Evolutionary conservation across 2,888 invertebrate genomes (phyloP), one percentile per base, ranked within the genome.

Genomic region (Formica aserva): DNA sequence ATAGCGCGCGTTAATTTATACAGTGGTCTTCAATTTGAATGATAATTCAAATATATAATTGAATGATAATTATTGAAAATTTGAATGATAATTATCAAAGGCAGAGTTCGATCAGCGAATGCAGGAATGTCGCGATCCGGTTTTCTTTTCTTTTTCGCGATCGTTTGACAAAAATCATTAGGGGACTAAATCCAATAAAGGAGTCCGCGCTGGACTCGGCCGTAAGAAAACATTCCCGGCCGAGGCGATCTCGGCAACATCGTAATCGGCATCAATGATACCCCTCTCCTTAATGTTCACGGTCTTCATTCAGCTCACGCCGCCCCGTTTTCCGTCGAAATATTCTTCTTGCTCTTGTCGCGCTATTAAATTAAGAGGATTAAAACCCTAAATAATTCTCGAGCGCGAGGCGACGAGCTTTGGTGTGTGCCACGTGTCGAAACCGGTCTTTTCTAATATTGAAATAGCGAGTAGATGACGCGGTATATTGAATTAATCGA

Each of bases 151-250:
- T 92, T 91, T 92, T 85, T 86, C 83, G 69, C 81, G 55, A 81
- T 67, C 82, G 88, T 89, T 92, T 92, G 92, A 93, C 92, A 91
- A 93, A 93, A 93, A 93, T 93, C 92, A 93, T 93, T 93, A 93
- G 91, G 90, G 90, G 92, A 89, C 92, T 92, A 93, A 93, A 93
- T 93, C 91, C 91, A 93, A 93, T 93, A 92, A 93, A 92, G 92
- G 92, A 87, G 69, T 66, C 75, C 71, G 55, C 11, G 81, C 41
- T 85, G 83, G 89, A 81, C 72, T 87, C 72, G 60, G 78, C 63
- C 83, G 89, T 87, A 93, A 93, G 91, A 93, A 93, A 93, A 92
- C 92, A 93, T 93, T 93, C 93, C 90, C 89, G 85, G 85, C 74
- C 81, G 90, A 91, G 89, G 88, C 91, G 92, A 91, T 92, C 48